Evolutionary conservation across 2,113 vertebrate genomes (phyloP), one percentile per base, ranked within the genome.

Genomic region (Vulpes vulpes): DNA sequence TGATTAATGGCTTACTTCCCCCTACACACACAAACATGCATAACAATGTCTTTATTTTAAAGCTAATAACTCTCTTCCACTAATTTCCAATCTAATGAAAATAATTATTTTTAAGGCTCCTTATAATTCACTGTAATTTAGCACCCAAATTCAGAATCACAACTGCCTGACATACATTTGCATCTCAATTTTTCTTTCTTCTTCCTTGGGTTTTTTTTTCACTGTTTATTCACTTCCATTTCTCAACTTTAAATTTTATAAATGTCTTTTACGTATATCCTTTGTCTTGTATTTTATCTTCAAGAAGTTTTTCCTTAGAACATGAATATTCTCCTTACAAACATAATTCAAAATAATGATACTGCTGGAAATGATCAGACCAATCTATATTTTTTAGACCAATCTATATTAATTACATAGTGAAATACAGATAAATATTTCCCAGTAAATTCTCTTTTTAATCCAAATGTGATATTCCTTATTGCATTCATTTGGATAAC

Each of bases 331-430:
- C 55, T 94, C 57, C 57, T 88, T 89, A 5, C 2, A 91, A 93
- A 91, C 22, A 57, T 43, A 74, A 91, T 59, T 12, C 32, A 96
- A 97, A 92, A 92, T 59, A 95, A 95, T 32, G 15, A 71, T n/a
- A 20, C 9, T 10, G 57, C 0, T 80, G 1, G 74, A 86, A 93
- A 91, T 85, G 85, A 89, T 67, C 23, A 62, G 19, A 38, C 5
- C 14, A 80, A 90, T 74, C 7, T 64, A 80, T 35, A 90, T 73
- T 92, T 43, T 8, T 43, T 43, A 62, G 19, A 38, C 5, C 14
- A 80, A 90, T 74, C 9, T 64, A 84, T 35, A 90, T 73, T 92
- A 95, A 76, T n/a, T 88, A 85, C 9, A 71, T 60, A 51, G 2
- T 90, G 2, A 57, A 88, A 73, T 65, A 78, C 1, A 25, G 49